Percentiles rank a stretch among this genome's conserved stretches.
Evolutionary conservation across 2,797 vertebrate species (phyloP).

Genomic region (Gymnopithys bicolor): DNA sequence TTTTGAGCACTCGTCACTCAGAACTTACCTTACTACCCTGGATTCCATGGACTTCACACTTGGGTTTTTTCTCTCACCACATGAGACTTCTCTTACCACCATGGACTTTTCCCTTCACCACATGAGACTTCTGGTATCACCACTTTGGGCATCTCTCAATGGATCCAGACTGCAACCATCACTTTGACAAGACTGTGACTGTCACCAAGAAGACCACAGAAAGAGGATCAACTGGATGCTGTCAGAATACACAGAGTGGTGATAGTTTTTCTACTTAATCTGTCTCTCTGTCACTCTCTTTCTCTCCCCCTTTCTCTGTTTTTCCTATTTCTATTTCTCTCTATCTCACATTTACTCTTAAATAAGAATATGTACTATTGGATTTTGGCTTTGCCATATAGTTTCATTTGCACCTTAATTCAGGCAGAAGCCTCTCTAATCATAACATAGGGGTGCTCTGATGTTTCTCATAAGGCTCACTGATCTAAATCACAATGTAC

Average conservation of each 20-base stretch:
- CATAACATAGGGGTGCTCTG: background rate
- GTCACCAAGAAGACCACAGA: background rate
- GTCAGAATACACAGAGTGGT: background rate
- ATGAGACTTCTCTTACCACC: background rate
- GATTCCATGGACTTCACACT: background rate
- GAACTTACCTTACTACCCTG: background rate
- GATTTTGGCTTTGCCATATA: background rate
- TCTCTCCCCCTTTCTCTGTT: background rate
- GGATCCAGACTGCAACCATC: background rate
- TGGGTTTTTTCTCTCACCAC: background rate
- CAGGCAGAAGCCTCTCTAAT: background rate
- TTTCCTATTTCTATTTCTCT: background rate
- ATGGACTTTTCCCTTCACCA: background rate
- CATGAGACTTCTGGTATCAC: background rate
- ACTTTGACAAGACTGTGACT: background rate
- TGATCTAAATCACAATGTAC: background rate
- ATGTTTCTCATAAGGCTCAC: background rate
- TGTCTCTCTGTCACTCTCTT: background rate
- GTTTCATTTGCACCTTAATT: background rate
- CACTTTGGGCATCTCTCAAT: background rate
- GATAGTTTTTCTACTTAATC: background rate
- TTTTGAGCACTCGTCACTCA: background rate
- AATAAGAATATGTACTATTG: background rate
- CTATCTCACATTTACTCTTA: background rate
- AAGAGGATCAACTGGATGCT: background rate